phyloP scores from a whole-genome alignment of 2,888 invertebrate genomes.

The Noctuana brunneofusca region DNA sequence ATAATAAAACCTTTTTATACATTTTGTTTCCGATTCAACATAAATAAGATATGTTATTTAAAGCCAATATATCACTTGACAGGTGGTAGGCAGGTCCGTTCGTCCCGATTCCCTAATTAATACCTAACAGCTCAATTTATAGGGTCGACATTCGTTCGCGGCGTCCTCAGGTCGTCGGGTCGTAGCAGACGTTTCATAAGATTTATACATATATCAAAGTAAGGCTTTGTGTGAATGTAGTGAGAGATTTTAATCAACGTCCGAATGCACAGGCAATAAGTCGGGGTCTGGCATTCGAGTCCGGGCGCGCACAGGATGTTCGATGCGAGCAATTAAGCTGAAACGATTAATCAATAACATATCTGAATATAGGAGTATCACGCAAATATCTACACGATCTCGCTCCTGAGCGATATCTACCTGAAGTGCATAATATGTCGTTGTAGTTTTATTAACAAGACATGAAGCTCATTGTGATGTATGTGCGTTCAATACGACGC shows the following conservation, averaged over 20 bases:
- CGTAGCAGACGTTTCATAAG: slow-evolving; percentile 70
- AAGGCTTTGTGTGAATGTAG: slow-evolving; percentile 77
- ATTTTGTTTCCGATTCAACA: slow-evolving; percentile 82
- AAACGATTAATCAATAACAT: slow-evolving; percentile 57
- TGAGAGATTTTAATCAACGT: slow-evolving; percentile 81
- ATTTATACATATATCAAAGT: slow-evolving; percentile 81
- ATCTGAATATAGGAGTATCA: slow-evolving; percentile 38
- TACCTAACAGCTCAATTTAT: slow-evolving; percentile 45
- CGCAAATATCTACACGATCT: slow-evolving; percentile 42
- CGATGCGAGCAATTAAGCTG: slow-evolving; percentile 52
- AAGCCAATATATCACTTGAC: slow-evolving; percentile 82
- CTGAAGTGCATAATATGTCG: slow-evolving; percentile 3
- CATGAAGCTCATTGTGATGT: too few relatives aligned
- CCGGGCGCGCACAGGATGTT: slow-evolving; percentile 54
- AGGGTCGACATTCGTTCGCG: slow-evolving; percentile 49
- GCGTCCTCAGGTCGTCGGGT: slow-evolving; percentile 51
- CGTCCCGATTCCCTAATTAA: slow-evolving; percentile 47
- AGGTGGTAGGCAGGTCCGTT: slow-evolving; percentile 74
- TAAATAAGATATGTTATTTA: slow-evolving; percentile 84
- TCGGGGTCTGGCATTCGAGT: slow-evolving; percentile 53
- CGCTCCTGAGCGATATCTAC: slow-evolving; percentile 27
- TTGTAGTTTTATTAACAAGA: slow-evolving; percentile 6
- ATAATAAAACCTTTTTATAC: slow-evolving; percentile 78
- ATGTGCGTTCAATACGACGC: too few relatives aligned
- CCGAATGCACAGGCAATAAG: slow-evolving; percentile 55